Conservation (phyloP, 1,140 invertebrate species). For the Pristionchus pacificus region DNA sequence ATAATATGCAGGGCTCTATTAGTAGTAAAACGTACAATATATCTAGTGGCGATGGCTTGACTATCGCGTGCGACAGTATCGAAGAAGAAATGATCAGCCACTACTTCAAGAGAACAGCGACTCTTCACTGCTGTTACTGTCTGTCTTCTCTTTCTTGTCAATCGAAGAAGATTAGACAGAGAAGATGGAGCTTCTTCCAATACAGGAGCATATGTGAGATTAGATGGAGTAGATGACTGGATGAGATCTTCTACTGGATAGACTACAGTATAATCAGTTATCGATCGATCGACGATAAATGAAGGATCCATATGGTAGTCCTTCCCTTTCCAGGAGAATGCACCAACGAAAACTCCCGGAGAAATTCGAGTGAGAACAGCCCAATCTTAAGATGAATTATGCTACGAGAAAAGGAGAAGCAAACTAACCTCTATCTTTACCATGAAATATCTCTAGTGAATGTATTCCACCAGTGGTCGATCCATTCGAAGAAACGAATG, state of each 20-base stretch:
- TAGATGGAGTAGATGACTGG: background rate
- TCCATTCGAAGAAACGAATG: no score
- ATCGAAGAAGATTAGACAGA: background rate
- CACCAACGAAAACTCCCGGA: background rate
- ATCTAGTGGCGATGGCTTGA: conserved; percentile 20
- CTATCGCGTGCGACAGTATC: conserved; percentile 18
- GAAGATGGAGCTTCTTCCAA: background rate
- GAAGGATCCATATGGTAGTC: background rate
- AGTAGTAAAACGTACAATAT: conserved; percentile 16
- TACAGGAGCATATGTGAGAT: background rate
- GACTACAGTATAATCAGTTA: no score
- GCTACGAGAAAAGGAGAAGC: no score
- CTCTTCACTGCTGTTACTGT: conserved; percentile 16
- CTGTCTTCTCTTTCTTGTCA: background rate
- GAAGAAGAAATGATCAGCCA: conserved; percentile 33
- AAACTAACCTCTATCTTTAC: no score
- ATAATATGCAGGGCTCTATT: background rate
- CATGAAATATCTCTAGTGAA: no score
- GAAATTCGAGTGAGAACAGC: background rate
- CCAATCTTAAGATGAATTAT: background rate
- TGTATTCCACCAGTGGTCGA: no score
- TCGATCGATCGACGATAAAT: background rate
- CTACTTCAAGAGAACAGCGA: conserved; percentile 29
- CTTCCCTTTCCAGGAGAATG: background rate
- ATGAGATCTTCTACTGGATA: background rate